Base-by-base conservation (phyloP, 64 coral and sea anemone genomes). In the Montipora sp. region DNA sequence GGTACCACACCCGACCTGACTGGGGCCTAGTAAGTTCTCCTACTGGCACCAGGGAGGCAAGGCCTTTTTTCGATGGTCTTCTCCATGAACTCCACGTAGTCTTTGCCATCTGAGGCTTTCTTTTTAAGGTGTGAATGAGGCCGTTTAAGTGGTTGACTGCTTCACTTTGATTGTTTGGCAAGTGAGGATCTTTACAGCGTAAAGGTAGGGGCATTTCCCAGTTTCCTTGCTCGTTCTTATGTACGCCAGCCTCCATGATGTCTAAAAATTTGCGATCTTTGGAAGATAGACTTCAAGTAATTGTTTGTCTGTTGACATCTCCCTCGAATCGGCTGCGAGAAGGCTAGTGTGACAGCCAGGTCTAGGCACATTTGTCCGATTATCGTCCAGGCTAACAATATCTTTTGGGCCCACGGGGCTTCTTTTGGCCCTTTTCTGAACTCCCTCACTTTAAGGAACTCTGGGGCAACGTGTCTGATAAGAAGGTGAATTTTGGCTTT, bases 121-220 rank as follows among this genome's bases (percentile, higher is more conserved):
- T 77, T 13, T 23, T 73, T 2, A 89, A 51, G 19, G 75, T 89
- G 46, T 24, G 87, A 2, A 77, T 45, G 11, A 88, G 87, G 3
- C 87, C 55, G 74, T 89, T 89, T 14, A 89, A 59, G 7, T 51
- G 75, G 14, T 89, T 74, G 21, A 78, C 22, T 7, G 87, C 87
- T 36, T 89, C 75, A 44, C n/a, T 16, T 58, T 57, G 75, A 43
- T 89, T 89, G 87, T 89, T 73, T 49, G 74, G 74, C 48, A 89
- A 51, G 8, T 49, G 77, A 5, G 43, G 4, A 3, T 78, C 68
- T 4, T 49, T 6, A 1, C 79, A n/a, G 21, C 87, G 73, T 43
- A 88, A 89, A 55, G 87, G 87, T 14, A 89, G 87, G 11, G 87
- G 87, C 75, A 89, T 89, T 43, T 89, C 75, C 22, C 12, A 48